Base-by-base conservation (phyloP, 1,140 invertebrate species). In the Mylabris phalerata region DNA sequence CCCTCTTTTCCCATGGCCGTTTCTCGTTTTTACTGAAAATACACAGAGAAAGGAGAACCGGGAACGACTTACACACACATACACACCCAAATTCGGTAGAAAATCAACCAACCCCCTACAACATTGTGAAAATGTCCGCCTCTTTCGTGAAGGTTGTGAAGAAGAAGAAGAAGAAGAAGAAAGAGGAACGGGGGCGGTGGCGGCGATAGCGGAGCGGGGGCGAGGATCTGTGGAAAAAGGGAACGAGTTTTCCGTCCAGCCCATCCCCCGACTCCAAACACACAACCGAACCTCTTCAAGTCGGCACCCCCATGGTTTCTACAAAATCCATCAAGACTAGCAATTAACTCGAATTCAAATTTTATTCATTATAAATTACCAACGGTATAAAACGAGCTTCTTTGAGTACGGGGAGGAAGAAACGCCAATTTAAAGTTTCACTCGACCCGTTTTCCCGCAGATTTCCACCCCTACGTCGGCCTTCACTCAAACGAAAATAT, bases 301-400 rank as follows among this genome's bases (percentile, higher is more conserved):
- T 7, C 32, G 32, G 32, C 59, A 48, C 40, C 42, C 3, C 32
- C 25, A 51, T 32, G 32, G 32, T 32, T 65, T 59, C 63, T 59
- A 65, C 61, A 68, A 70, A 71, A 71, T 71, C 71, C 69, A 71
- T 73, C 69, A 73, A 66, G 68, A 67, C 66, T 71, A 62, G 71
- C 68, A 73, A 73, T 73, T 73, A 73, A 73, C 68, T 69, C 65
- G 67, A 71, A 71, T 73, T 71, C 69, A 71, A 73, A 71, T 73
- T 73, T 73, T 73, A 73, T 73, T 71, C 71, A 73, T 73, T 73
- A 73, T 80, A 79, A 80, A 80, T 80, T 77, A 77, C 77, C 66
- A 66, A 62, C 61, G 65, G 32, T 69, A 71, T 68, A 71, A 71
- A 72, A 70, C 68, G 65, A 58, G 64, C 62, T 70, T 69, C 68